phyloP scores from a whole-genome alignment of 2,888 invertebrate genomes.

The Aricia artaxerxes region DNA sequence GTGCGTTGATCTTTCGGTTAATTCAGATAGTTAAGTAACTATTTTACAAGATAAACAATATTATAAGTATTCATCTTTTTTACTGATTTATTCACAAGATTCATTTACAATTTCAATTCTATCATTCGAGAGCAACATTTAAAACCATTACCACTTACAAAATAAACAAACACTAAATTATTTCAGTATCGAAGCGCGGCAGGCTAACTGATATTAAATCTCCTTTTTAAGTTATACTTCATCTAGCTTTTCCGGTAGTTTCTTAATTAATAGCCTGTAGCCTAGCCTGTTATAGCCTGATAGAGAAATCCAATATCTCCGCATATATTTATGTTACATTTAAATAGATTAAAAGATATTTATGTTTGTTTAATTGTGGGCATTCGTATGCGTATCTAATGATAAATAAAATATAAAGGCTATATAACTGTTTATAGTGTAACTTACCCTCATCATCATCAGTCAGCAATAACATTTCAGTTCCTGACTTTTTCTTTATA shows the following conservation, averaged over 20 bases:
- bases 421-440: slow-evolving; percentile 43
- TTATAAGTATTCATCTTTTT: no score
- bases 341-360: slow-evolving; percentile 33
- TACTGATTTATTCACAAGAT: no score
- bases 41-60: no score
- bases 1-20: no score
- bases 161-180: slow-evolving; percentile 14
- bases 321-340: slow-evolving; percentile 29
- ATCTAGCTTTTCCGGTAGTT: slow-evolving; percentile 18
- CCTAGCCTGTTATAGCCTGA: slow-evolving; percentile 18
- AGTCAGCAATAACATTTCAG: neutral
- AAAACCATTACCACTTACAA: neutral
- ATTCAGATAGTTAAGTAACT: no score
- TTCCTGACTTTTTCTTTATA: neutral
- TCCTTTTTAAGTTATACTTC: slow-evolving; percentile 25
- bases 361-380: slow-evolving; percentile 40
- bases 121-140: neutral
- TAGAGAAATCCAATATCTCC: slow-evolving; percentile 28
- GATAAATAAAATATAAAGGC: slow-evolving; percentile 40
- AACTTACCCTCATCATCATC: neutral
- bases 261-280: slow-evolving; percentile 28
- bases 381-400: slow-evolving; percentile 43
- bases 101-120: neutral
- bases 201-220: slow-evolving; percentile 24
- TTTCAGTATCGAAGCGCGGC: slow-evolving; percentile 15